These are phyloP conservation scores for Dendroctonus ponderosae DNA, from an alignment of 1,140 invertebrate species.

Conservation along the genomic window DNA sequence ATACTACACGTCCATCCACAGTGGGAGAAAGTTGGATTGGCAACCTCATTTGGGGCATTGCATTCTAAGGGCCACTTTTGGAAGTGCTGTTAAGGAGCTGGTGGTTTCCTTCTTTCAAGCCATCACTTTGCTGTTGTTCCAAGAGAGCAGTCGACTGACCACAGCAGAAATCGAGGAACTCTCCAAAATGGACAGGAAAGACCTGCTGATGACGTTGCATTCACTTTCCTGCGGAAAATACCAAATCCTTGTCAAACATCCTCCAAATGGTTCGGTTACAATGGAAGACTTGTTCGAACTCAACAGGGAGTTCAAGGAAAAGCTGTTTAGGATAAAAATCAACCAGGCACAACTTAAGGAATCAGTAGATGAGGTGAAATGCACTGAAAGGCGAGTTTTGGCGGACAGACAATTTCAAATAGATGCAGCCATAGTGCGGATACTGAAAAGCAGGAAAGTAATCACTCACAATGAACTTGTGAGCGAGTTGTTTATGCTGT, in stretches of 20 bases:
- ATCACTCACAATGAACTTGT: slow-evolving; percentile 92
- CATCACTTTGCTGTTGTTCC: slow-evolving; percentile 89
- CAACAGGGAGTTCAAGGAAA: slow-evolving; percentile 93
- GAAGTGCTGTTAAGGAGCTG: slow-evolving; percentile 87
- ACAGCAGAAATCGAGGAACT: slow-evolving; percentile 79
- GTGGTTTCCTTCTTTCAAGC: slow-evolving; percentile 97
- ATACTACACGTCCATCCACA: slow-evolving; percentile 95
- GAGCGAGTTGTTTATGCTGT: slow-evolving; percentile 91
- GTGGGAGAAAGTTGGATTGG: slow-evolving; percentile 95
- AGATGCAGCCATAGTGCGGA: slow-evolving; percentile 96
- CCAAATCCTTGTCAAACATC: slow-evolving; percentile 81
- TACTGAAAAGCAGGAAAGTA: slow-evolving; percentile 98
- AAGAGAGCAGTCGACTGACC: slow-evolving; percentile 75
- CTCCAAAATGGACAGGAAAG: slow-evolving; percentile 86
- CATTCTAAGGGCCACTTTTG: slow-evolving; percentile 86
- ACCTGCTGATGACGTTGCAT: slow-evolving; percentile 88
- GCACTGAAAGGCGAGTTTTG: slow-evolving; percentile 94
- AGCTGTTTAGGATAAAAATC: slow-evolving; percentile 95
- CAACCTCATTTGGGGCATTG: slow-evolving; percentile 94
- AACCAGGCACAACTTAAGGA: slow-evolving; percentile 99
- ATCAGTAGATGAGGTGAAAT: slow-evolving; percentile 91
- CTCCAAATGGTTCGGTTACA: slow-evolving; percentile 82
- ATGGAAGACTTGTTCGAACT: slow-evolving; percentile 86
- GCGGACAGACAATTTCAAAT: slow-evolving; percentile 99
- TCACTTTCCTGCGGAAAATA: slow-evolving; percentile 94